phyloP scores from a whole-genome alignment of 2,113 vertebrate genomes.

The Hirundichthys speculiger region DNA sequence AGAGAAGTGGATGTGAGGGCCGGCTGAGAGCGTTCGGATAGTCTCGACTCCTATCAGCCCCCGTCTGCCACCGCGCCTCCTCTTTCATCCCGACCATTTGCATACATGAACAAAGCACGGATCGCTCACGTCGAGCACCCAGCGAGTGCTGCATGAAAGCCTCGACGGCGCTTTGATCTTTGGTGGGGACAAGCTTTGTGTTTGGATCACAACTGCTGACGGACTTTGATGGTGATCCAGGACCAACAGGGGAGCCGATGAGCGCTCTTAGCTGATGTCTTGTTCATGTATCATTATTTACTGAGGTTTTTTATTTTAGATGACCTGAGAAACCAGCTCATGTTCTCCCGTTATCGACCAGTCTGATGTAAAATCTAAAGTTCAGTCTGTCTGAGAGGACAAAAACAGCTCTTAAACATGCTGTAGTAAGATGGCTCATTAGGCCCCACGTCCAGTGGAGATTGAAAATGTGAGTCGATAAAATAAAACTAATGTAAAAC shows the following conservation, averaged over 20 bases:
- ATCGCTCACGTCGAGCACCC: slow-evolving; percentile 19
- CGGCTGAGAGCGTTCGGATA: slow-evolving; percentile 20
- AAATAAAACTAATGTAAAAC: too few species aligned
- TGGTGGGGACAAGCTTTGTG: slow-evolving; percentile 25
- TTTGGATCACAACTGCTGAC: slow-evolving; percentile 21
- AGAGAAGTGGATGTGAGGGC: slow-evolving; percentile 14
- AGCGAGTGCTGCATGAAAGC: slow-evolving; percentile 41
- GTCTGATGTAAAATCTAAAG: not conserved
- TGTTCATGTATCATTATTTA: too few species aligned
- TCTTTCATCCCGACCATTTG: slow-evolving; percentile 59
- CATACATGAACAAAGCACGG: slow-evolving; percentile 52
- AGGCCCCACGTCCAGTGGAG: too few species aligned
- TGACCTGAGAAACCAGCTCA: too few species aligned
- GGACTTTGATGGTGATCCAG: slow-evolving; percentile 48
- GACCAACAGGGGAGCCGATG: slow-evolving; percentile 12
- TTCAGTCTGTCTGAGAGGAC: too few species aligned
- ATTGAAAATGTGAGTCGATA: too few species aligned
- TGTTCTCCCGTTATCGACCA: not conserved
- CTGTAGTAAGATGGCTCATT: too few species aligned
- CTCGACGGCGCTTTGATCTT: slow-evolving; percentile 58
- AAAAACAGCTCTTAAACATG: too few species aligned
- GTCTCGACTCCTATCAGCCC: slow-evolving; percentile 12
- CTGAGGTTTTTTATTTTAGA: too few species aligned
- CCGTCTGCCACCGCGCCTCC: slow-evolving; percentile 14
- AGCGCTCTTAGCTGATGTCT: too few species aligned